Evolutionary conservation across 2,888 invertebrate species (phyloP).

Genomic region (Ommatoiulus sabulosus): DNA sequence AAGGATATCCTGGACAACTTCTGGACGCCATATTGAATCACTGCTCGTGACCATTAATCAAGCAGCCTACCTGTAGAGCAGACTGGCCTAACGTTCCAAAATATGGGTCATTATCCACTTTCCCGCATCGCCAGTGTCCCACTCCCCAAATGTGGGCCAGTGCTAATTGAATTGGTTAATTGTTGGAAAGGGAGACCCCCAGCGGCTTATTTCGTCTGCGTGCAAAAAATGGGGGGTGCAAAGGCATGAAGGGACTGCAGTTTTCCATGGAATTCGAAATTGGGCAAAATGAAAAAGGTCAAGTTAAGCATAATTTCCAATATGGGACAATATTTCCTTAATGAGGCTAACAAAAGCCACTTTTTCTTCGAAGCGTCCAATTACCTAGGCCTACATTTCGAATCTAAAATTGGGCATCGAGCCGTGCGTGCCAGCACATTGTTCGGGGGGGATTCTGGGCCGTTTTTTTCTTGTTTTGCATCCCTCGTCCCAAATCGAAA

Average conservation of each 20-base stretch:
- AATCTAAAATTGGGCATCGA: conserved; percentile 28
- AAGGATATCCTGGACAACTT: not conserved
- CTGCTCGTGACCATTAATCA: not conserved
- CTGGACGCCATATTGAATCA: not conserved
- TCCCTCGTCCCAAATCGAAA: conserved; percentile 28
- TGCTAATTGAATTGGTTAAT: conserved; percentile 34
- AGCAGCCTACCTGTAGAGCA: not conserved
- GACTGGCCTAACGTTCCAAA: not conserved
- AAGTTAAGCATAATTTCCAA: conserved; percentile 34
- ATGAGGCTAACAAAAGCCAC: conserved; percentile 34
- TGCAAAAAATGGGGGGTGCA: not conserved
- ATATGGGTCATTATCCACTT: conserved; percentile 3
- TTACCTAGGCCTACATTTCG: conserved; percentile 34
- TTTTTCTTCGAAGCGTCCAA: conserved; percentile 28
- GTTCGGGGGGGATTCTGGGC: not conserved
- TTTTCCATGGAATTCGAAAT: conserved; percentile 14
- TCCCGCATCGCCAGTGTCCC: not conserved
- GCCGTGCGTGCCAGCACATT: not conserved
- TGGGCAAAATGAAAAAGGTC: conserved; percentile 18
- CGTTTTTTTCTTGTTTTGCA: conserved; percentile 23
- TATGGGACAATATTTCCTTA: conserved; percentile 34
- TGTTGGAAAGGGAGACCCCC: not conserved
- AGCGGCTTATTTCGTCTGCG: conserved; percentile 13
- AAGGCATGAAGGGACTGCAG: not conserved
- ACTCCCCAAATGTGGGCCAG: conserved; percentile 34